These are phyloP conservation scores for Syrrhaptes paradoxus DNA, from an alignment of 2,113 vertebrate genomes.

Conservation along the genomic window DNA sequence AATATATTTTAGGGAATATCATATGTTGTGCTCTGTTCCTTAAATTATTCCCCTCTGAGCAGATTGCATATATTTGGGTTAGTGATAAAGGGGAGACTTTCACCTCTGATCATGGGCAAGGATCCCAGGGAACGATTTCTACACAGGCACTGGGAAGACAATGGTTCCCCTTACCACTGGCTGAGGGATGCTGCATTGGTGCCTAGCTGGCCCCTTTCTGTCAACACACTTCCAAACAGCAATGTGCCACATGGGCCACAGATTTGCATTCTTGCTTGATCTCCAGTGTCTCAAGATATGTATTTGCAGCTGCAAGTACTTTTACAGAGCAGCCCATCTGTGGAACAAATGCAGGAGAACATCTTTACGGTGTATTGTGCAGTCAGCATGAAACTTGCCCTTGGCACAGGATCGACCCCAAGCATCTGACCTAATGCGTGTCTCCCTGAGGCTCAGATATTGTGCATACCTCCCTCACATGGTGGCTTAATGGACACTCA, in stretches of 20 bases:
- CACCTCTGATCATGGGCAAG: neutral
- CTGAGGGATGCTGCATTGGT: neutral
- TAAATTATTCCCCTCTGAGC: neutral
- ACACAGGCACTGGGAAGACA: neutral
- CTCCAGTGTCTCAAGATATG: neutral
- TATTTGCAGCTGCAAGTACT: neutral
- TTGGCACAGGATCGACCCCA: neutral
- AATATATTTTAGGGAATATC: neutral
- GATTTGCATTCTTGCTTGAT: neutral
- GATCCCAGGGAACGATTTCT: neutral
- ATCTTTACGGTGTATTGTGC: neutral
- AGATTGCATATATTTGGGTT: neutral
- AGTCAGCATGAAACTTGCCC: neutral
- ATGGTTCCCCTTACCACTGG: neutral
- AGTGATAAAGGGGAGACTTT: neutral
- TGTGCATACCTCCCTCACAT: neutral
- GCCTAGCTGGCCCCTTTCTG: neutral
- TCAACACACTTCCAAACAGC: neutral
- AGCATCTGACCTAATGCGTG: neutral
- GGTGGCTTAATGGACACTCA: neutral
- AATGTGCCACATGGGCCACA: rapidly evolving
- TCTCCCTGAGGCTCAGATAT: neutral
- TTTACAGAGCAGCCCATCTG: neutral
- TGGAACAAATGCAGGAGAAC: neutral
- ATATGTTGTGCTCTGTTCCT: neutral